phyloP scores from a whole-genome alignment of 2,797 vertebrate species.

The Chrosomus eos region DNA sequence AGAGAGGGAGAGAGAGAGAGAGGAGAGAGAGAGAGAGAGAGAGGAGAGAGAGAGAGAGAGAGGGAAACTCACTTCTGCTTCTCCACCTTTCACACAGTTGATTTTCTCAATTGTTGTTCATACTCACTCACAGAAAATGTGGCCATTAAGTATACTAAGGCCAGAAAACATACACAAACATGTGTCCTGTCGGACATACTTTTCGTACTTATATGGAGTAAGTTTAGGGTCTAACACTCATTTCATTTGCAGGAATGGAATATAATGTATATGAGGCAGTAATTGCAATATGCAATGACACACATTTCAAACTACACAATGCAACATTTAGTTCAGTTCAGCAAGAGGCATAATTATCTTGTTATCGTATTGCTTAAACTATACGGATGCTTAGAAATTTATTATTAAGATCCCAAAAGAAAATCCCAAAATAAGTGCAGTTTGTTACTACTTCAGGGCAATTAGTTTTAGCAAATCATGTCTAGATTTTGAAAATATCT shows the following conservation, averaged over 20 bases:
- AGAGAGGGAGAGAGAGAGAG: neutral
- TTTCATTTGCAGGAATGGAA: neutral
- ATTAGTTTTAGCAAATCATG: too few species aligned
- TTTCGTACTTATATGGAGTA: neutral
- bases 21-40: neutral
- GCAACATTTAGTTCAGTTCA: neutral
- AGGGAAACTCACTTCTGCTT: slow-evolving; percentile 7
- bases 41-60: neutral
- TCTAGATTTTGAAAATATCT: neutral
- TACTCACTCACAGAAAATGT: neutral
- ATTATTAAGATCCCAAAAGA: neutral
- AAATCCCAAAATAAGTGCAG: neutral
- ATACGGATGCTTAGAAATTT: neutral
- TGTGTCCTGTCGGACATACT: neutral
- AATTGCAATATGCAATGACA: neutral
- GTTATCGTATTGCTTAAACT: neutral
- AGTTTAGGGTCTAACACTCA: neutral
- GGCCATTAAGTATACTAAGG: too few species aligned
- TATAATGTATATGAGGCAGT: neutral
- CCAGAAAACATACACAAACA: neutral
- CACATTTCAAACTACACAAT: neutral
- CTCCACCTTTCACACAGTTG: neutral
- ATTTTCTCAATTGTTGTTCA: neutral
- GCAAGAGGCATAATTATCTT: neutral
- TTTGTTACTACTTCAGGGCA: neutral